Evolutionary conservation across 2,797 vertebrate species (phyloP).

Genomic region (Sebastes diploproa): DNA sequence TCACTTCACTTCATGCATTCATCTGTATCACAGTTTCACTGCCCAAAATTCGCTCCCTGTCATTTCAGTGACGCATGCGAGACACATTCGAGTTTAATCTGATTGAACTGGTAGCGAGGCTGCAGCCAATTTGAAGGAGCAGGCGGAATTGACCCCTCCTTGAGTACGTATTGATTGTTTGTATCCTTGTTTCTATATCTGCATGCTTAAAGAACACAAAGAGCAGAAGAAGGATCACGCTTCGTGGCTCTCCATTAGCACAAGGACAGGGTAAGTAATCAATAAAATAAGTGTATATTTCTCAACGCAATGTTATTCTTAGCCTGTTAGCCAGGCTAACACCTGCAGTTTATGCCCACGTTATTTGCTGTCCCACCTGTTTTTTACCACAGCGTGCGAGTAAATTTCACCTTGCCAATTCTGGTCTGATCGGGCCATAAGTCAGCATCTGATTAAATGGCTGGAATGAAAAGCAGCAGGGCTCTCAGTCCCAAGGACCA

Average conservation of each 20-base stretch:
- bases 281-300: background rate
- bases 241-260: background rate
- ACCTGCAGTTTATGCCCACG: background rate
- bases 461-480: slow-evolving; percentile 45
- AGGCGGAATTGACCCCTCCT: slow-evolving; percentile 53
- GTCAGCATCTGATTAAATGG: slow-evolving; percentile 47
- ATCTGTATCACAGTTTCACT: background rate
- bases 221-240: background rate
- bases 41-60: background rate
- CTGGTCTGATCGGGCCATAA: slow-evolving; percentile 29
- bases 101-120: slow-evolving; percentile 30
- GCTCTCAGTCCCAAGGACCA: slow-evolving; percentile 18
- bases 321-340: slow-evolving; percentile 5
- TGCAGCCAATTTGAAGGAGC: slow-evolving; percentile 36
- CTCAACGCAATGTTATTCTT: slow-evolving; percentile 12
- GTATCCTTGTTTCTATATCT: slow-evolving; percentile 57
- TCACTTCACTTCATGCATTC: slow-evolving; percentile 10
- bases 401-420: slow-evolving; percentile 40
- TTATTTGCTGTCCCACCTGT: slow-evolving; percentile 18
- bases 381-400: slow-evolving; percentile 22
- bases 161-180: slow-evolving; percentile 63
- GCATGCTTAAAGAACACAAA: slow-evolving; percentile 33
- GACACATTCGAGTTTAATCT: slow-evolving; percentile 17
- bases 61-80: background rate
- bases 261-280: background rate